Evolutionary conservation across 2,797 vertebrate species (phyloP).

Genomic region (Momotus momota): DNA sequence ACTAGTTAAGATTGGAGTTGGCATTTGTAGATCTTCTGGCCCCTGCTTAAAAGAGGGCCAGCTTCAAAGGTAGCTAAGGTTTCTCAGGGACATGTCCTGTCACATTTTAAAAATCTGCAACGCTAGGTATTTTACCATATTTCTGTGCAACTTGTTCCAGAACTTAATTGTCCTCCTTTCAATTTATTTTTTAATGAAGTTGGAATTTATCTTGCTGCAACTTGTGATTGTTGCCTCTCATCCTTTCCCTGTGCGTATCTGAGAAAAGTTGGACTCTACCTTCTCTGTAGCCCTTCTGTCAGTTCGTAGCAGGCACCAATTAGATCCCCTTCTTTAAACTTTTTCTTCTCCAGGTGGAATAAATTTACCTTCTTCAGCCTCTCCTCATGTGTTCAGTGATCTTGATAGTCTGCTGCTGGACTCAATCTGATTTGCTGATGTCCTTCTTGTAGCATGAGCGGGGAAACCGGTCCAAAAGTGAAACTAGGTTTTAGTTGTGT

Average conservation of each 20-base stretch:
- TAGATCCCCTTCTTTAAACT: background rate
- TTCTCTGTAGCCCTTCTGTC: background rate
- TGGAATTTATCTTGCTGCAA: background rate
- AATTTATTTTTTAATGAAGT: background rate
- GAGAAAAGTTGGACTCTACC: background rate
- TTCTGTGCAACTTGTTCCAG: background rate
- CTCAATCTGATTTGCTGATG: background rate
- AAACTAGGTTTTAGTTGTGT: background rate
- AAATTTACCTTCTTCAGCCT: background rate
- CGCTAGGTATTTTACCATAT: background rate
- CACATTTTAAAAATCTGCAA: constrained; percentile 20
- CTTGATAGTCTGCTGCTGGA: background rate
- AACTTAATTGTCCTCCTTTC: background rate
- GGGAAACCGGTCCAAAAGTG: background rate
- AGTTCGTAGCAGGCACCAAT: background rate
- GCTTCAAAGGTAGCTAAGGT: constrained; percentile 19
- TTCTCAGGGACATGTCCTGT: constrained; percentile 35
- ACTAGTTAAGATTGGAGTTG: background rate
- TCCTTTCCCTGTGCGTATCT: background rate
- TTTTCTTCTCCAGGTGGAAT: background rate
- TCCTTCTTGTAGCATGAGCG: background rate
- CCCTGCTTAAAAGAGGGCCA: background rate
- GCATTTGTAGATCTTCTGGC: constrained; percentile 25
- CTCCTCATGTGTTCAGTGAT: rapidly evolving
- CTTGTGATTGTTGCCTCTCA: background rate